phyloP scores from a whole-genome alignment of 2,888 invertebrate genomes.

The Ornithoptera alexandrae region DNA sequence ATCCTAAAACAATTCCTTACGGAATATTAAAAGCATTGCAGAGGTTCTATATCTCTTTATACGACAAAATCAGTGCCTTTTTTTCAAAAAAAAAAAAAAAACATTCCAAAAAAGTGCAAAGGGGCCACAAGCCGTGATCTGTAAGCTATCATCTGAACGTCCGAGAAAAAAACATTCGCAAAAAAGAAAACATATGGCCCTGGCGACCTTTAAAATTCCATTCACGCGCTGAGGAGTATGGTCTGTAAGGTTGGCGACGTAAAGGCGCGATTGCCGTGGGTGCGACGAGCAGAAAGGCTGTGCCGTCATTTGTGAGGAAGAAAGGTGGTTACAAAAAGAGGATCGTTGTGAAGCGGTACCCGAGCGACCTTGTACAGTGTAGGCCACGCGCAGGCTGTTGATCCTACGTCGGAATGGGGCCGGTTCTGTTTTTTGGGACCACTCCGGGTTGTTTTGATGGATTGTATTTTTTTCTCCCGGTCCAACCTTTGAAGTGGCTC shows the following conservation, averaged over 20 bases:
- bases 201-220: slow-evolving; percentile 72
- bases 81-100: slow-evolving; percentile 18
- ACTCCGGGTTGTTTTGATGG: slow-evolving; percentile 64
- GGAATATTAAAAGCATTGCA: not conserved
- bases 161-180: slow-evolving; percentile 59
- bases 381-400: slow-evolving; percentile 74
- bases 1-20: no score
- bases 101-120: slow-evolving; percentile 3
- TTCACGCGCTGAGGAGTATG: slow-evolving; percentile 37
- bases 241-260: slow-evolving; percentile 33
- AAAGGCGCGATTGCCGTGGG: slow-evolving; percentile 40
- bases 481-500: no score
- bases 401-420: slow-evolving; percentile 49
- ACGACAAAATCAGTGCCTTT: slow-evolving; percentile 11
- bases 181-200: slow-evolving; percentile 70
- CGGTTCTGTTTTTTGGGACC: slow-evolving; percentile 64
- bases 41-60: not conserved
- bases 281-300: slow-evolving; percentile 39
- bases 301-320: slow-evolving; percentile 53
- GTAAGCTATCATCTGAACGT: slow-evolving; percentile 40
- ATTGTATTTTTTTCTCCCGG: slow-evolving; percentile 42
- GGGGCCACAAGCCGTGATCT: slow-evolving; percentile 19
- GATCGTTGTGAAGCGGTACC: slow-evolving; percentile 69
- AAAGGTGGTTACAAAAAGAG: slow-evolving; percentile 69
- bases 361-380: slow-evolving; percentile 75